Evolutionary conservation across 1,140 invertebrate species (phyloP).

Genomic region (Atta texana): DNA sequence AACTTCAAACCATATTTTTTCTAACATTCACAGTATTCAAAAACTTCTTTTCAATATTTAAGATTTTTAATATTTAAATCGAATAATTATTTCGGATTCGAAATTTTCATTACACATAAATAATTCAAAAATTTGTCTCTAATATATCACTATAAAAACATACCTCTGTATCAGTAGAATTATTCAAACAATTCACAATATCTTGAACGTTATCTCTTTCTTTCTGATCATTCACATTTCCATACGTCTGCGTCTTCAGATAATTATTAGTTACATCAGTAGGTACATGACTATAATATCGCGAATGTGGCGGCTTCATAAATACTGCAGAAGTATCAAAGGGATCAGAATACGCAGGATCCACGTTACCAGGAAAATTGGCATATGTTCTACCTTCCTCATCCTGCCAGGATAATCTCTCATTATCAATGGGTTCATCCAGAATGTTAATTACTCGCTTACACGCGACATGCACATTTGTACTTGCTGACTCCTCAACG

Average conservation of each 20-base stretch:
- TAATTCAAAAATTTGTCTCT: background rate
- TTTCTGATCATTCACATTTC: constrained; percentile 76
- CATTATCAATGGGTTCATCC: constrained; percentile 91
- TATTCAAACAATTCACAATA: constrained; percentile 60
- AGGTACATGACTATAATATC: constrained; percentile 85
- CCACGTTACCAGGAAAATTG: constrained; percentile 79
- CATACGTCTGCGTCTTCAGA: constrained; percentile 76
- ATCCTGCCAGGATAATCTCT: constrained; percentile 77
- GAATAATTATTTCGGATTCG: background rate
- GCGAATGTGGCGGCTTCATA: constrained; percentile 78
- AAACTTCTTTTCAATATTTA: no score
- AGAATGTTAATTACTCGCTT: constrained; percentile 88
- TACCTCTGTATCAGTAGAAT: constrained; percentile 53
- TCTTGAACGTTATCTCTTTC: constrained; percentile 37
- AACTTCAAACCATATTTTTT: no score
- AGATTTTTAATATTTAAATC: no score
- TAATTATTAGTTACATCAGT: constrained; percentile 76
- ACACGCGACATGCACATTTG: constrained; percentile 69
- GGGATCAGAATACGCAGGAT: constrained; percentile 82
- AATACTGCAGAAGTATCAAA: constrained; percentile 88
- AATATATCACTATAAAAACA: background rate
- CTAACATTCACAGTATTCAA: no score
- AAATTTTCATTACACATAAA: background rate
- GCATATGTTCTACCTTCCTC: constrained; percentile 82
- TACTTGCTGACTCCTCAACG: constrained; percentile 85